Conservation (phyloP, 2,888 invertebrate species). For the Cryptocheilus praepositus region DNA sequence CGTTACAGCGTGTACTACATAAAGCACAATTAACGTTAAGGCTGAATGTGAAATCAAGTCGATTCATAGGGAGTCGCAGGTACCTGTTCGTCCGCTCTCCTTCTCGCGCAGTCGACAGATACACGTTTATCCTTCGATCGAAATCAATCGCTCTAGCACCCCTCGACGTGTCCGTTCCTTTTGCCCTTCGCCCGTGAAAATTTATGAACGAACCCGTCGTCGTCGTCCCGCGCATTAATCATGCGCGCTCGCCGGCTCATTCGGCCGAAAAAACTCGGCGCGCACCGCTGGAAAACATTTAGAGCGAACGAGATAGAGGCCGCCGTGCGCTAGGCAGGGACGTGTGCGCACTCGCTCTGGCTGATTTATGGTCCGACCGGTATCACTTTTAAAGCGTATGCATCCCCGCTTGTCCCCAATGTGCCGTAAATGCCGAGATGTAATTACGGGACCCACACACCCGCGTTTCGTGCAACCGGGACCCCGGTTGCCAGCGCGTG, state of each 20-base stretch:
- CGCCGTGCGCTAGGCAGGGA: no score
- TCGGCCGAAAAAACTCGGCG: slow-evolving; percentile 30
- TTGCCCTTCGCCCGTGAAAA: slow-evolving; percentile 26
- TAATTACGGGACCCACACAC: not conserved
- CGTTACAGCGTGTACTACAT: slow-evolving; percentile 3
- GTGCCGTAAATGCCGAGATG: not conserved
- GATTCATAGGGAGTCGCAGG: not conserved
- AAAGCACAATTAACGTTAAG: not conserved
- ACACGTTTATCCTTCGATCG: slow-evolving; percentile 7
- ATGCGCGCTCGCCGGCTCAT: slow-evolving; percentile 30
- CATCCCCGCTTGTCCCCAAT: not conserved
- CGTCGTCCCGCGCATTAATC: slow-evolving; percentile 46
- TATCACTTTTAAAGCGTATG: not conserved
- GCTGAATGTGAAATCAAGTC: slow-evolving; percentile 11
- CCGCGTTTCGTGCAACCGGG: not conserved
- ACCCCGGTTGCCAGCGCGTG: slow-evolving; percentile 4
- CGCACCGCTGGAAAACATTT: not conserved
- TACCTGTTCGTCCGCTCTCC: not conserved
- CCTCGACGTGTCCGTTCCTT: not conserved
- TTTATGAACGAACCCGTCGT: slow-evolving; percentile 51
- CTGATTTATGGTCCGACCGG: slow-evolving; percentile 24
- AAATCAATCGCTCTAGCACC: slow-evolving; percentile 7
- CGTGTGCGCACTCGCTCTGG: no score
- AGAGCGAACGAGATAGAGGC: not conserved
- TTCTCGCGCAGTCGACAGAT: not conserved